These are phyloP conservation scores for Temnothorax curvispinosus DNA, from an alignment of 1,140 invertebrate species.

Conservation along the genomic window DNA sequence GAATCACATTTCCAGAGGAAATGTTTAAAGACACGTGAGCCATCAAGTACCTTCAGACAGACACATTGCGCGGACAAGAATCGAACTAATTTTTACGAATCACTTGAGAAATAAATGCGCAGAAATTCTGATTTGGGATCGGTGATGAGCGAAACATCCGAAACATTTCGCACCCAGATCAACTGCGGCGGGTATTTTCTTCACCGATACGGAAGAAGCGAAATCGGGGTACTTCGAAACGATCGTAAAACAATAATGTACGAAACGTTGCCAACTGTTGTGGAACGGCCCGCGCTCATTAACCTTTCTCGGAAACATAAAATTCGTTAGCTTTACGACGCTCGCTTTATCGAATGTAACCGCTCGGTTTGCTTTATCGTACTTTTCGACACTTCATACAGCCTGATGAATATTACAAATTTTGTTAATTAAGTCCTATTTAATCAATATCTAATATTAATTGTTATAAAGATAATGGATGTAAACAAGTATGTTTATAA, in stretches of 20 bases:
- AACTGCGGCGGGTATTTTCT: constrained; percentile 2
- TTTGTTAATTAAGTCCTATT: not conserved
- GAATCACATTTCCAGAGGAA: not conserved
- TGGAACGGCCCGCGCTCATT: not conserved
- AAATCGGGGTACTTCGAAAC: constrained; percentile 1
- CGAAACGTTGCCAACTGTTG: constrained; percentile 17
- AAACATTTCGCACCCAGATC: not conserved
- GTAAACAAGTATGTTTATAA: not conserved
- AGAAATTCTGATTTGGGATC: not conserved
- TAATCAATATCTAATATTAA: not conserved
- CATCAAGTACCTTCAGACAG: not conserved
- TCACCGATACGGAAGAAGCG: not conserved
- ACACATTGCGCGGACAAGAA: not conserved
- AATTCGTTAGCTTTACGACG: constrained; percentile 35
- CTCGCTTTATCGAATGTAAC: not conserved
- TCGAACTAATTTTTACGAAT: constrained; percentile 13
- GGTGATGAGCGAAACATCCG: not conserved
- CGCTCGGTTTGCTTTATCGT: not conserved
- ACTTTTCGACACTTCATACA: not conserved
- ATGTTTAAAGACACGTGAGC: not conserved
- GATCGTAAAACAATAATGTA: constrained; percentile 51
- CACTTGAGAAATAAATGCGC: not conserved
- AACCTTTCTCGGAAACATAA: constrained; percentile 22
- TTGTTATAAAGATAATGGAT: not conserved
- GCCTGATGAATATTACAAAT: not conserved